Evolutionary conservation across 2,888 invertebrate species (phyloP).

Genomic region (Macropis europaea): DNA sequence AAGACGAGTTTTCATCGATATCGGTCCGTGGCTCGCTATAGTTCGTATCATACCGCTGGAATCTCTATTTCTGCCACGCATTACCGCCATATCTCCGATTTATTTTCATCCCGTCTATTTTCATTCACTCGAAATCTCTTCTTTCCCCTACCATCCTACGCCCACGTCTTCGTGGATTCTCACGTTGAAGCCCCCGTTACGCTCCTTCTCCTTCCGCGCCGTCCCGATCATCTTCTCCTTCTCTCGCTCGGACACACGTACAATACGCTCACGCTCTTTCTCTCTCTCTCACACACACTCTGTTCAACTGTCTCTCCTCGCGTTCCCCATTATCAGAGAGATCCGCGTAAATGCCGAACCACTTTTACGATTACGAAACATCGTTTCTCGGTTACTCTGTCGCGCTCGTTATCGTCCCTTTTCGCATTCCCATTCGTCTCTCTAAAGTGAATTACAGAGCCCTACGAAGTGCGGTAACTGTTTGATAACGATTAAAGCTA

Average conservation of each 20-base stretch:
- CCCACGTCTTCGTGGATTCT: slow-evolving; percentile 28
- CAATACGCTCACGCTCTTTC: not conserved
- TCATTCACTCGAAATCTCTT: slow-evolving; percentile 33
- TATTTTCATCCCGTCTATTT: slow-evolving; percentile 64
- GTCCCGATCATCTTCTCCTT: not conserved
- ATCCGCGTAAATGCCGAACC: slow-evolving; percentile 22
- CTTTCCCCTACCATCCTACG: slow-evolving; percentile 3
- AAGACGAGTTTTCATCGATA: slow-evolving; percentile 56
- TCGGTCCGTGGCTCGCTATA: slow-evolving; percentile 28
- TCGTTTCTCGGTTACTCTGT: slow-evolving; percentile 16
- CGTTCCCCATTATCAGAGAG: slow-evolving; percentile 10
- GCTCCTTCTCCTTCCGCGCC: not conserved
- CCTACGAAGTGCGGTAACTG: slow-evolving; percentile 78
- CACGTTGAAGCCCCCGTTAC: slow-evolving; percentile 10
- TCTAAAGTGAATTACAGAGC: slow-evolving; percentile 74
- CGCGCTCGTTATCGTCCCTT: not conserved
- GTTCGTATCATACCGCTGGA: slow-evolving; percentile 52
- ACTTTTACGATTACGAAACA: slow-evolving; percentile 34
- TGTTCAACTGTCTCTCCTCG: not conserved
- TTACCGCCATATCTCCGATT: slow-evolving; percentile 54
- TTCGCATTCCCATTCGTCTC: slow-evolving; percentile 34
- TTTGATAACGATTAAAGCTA: slow-evolving; percentile 78
- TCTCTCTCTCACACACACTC: not conserved
- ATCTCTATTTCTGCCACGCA: slow-evolving; percentile 56
- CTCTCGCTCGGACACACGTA: not conserved